phyloP scores from a whole-genome alignment of 2,888 invertebrate species.

The Chaetoderma sp. region DNA sequence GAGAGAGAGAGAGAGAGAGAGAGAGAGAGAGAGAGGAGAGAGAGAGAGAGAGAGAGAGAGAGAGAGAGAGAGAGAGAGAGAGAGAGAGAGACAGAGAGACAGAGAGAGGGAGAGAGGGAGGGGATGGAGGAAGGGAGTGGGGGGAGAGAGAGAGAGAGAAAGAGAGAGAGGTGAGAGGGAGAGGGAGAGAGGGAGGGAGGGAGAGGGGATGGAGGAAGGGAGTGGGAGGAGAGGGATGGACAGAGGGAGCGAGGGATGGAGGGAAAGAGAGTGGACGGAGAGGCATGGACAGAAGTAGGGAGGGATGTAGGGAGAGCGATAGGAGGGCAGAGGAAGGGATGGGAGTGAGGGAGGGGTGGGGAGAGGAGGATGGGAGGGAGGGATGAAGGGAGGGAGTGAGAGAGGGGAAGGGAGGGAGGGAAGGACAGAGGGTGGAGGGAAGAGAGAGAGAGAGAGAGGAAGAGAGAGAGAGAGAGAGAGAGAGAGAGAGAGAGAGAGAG shows the following conservation, averaged over 20 bases:
- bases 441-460: conserved; percentile 12
- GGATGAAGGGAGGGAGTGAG: too few relatives aligned
- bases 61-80: too few relatives aligned
- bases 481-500: conserved; percentile 1
- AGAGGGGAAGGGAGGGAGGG: too few relatives aligned
- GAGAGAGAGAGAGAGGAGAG: too few relatives aligned
- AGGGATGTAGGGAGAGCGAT: not conserved
- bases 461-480: conserved; percentile 23
- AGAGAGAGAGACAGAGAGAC: too few relatives aligned
- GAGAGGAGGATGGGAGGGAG: too few relatives aligned
- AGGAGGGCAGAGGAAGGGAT: not conserved
- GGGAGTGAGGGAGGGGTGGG: not conserved
- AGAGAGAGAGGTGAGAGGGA: not conserved
- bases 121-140: too few relatives aligned
- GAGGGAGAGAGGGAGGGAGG: not conserved
- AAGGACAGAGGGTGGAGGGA: too few relatives aligned
- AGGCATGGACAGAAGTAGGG: not conserved
- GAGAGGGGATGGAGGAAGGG: not conserved
- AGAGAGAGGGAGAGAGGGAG: too few relatives aligned
- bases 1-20: too few relatives aligned
- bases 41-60: too few relatives aligned
- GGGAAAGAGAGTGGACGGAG: not conserved
- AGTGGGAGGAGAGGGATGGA: not conserved
- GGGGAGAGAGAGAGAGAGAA: too few relatives aligned
- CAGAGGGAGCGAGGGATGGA: not conserved